Conservation (phyloP, 2,888 invertebrate genomes). For the Acleris cristana region DNA sequence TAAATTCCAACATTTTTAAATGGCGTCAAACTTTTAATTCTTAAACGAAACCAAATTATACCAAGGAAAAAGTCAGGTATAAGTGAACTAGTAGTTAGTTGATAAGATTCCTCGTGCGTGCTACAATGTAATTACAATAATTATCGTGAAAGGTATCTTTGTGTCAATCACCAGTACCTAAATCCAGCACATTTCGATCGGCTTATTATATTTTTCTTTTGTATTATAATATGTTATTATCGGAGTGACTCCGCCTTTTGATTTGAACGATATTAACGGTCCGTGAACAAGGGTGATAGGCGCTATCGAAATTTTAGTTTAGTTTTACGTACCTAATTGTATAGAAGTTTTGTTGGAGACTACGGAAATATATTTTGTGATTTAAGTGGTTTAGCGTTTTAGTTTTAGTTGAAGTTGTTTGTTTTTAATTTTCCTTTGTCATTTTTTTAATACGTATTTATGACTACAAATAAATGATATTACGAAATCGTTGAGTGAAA, state of each 20-base stretch:
- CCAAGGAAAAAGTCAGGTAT: slow-evolving; percentile 32
- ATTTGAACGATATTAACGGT: slow-evolving; percentile 9
- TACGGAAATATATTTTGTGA: background rate
- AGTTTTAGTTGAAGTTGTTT: no score
- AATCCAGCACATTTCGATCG: slow-evolving; percentile 25
- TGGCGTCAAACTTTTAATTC: no score
- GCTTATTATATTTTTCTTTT: slow-evolving; percentile 10
- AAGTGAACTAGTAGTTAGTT: slow-evolving; percentile 13
- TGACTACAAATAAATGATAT: no score
- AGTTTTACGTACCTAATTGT: background rate
- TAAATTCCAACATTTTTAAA: no score
- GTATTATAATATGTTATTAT: slow-evolving; percentile 15
- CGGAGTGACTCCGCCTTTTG: background rate
- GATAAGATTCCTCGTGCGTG: slow-evolving; percentile 24
- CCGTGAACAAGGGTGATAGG: background rate
- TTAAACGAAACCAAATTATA: slow-evolving; percentile 3
- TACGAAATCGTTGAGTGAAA: no score
- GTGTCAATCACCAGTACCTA: slow-evolving; percentile 23
- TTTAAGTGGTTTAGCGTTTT: no score
- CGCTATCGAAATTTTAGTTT: background rate
- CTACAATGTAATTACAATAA: slow-evolving; percentile 29
- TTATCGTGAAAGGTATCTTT: slow-evolving; percentile 22
- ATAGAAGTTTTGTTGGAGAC: background rate
- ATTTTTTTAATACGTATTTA: no score
- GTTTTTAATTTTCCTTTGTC: no score